Evolutionary conservation across 2,888 invertebrate genomes (phyloP).

Genomic region (Chironomus riparius): DNA sequence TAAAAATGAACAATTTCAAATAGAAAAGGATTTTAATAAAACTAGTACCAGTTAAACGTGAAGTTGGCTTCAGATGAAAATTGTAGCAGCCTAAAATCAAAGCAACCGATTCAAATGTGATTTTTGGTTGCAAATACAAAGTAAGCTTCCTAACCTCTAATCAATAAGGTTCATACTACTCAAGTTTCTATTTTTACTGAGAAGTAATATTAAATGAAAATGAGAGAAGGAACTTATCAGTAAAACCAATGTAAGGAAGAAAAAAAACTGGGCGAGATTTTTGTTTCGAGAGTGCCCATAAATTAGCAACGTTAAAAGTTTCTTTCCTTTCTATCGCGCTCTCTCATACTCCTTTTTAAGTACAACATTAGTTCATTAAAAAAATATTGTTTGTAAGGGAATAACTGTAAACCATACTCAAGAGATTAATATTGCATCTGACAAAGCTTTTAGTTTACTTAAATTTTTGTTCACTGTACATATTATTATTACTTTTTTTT

Average conservation of each 20-base stretch:
- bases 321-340: neutral
- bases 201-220: too few relatives aligned
- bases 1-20: too few relatives aligned
- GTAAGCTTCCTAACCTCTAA: neutral
- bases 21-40: too few relatives aligned
- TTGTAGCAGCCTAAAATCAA: too few relatives aligned
- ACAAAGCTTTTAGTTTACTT: slow-evolving; percentile 7
- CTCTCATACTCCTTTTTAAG: neutral
- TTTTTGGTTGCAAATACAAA: too few relatives aligned
- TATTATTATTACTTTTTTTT: neutral
- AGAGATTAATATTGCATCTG: slow-evolving; percentile 20
- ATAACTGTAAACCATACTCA: slow-evolving; percentile 21
- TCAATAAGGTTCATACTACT: too few relatives aligned
- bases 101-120: too few relatives aligned
- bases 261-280: neutral
- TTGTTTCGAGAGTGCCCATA: slow-evolving; percentile 7
- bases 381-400: slow-evolving; percentile 22
- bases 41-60: too few relatives aligned
- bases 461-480: too few relatives aligned
- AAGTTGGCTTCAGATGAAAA: too few relatives aligned
- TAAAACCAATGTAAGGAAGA: neutral
- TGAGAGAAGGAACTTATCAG: neutral
- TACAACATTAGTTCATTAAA: slow-evolving; percentile 16
- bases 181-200: too few relatives aligned
- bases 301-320: slow-evolving; percentile 16